phyloP scores from a whole-genome alignment of 2,888 invertebrate species.

The Cataglyphis livida region DNA sequence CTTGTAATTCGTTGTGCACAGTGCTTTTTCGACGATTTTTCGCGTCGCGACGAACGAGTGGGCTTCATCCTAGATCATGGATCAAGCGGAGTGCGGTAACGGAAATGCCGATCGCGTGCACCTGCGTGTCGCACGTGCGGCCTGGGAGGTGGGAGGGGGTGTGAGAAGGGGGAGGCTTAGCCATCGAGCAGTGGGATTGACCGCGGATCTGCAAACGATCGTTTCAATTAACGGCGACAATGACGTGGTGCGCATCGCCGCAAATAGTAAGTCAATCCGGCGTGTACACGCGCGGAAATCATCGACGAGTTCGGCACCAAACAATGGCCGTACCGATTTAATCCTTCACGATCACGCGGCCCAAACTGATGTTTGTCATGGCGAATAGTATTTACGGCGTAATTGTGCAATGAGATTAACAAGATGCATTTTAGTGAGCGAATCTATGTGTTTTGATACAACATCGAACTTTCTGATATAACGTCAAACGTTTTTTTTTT shows the following conservation, averaged over 20 bases:
- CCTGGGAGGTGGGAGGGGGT: background rate
- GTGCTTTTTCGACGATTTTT: slow-evolving; percentile 24
- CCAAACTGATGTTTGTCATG: slow-evolving; percentile 36
- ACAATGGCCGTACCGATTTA: slow-evolving; percentile 26
- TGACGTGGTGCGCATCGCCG: slow-evolving; percentile 46
- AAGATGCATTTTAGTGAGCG: slow-evolving; percentile 34
- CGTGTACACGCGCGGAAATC: slow-evolving; percentile 51
- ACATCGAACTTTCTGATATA: background rate
- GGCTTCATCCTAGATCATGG: slow-evolving; percentile 63
- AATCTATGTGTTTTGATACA: background rate
- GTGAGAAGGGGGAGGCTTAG: background rate
- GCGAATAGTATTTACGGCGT: slow-evolving; percentile 37
- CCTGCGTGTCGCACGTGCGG: slow-evolving; percentile 22
- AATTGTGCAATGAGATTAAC: slow-evolving; percentile 50
- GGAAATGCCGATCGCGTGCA: slow-evolving; percentile 45
- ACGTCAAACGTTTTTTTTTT: background rate
- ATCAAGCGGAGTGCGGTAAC: slow-evolving; percentile 48
- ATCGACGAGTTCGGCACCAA: slow-evolving; percentile 52
- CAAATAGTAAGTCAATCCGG: slow-evolving; percentile 56
- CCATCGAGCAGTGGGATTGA: slow-evolving; percentile 50
- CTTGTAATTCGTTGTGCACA: background rate
- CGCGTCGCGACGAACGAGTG: slow-evolving; percentile 55
- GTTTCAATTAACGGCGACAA: slow-evolving; percentile 71
- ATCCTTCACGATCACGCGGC: slow-evolving; percentile 34
- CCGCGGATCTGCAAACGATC: slow-evolving; percentile 65